phyloP scores from a whole-genome alignment of 2,888 invertebrate species.

The Sesia bembeciformis region DNA sequence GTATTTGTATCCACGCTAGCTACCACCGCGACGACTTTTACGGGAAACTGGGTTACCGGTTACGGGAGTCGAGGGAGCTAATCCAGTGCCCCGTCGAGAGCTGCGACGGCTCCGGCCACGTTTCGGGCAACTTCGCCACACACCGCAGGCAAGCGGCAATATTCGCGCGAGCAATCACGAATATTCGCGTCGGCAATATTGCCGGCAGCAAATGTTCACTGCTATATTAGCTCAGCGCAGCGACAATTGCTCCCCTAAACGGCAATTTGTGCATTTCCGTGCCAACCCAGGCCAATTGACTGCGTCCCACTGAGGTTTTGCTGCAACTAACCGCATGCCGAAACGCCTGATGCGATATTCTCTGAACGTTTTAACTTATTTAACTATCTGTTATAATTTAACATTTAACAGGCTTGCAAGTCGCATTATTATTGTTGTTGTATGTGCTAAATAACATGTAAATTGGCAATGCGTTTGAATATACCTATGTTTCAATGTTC shows the following conservation, averaged over 20 bases:
- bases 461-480: too few relatives aligned
- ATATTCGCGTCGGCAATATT: neutral
- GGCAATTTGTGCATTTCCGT: constrained; percentile 56
- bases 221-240: constrained; percentile 9
- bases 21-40: constrained; percentile 55
- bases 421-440: too few relatives aligned
- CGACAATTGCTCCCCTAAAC: constrained; percentile 39
- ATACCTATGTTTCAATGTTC: too few relatives aligned
- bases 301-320: constrained; percentile 38
- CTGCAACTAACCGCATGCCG: constrained; percentile 85
- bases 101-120: constrained; percentile 92
- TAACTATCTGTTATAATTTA: constrained; percentile 1
- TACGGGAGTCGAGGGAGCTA: constrained; percentile 82
- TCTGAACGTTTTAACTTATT: constrained; percentile 8
- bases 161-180: neutral
- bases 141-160: constrained; percentile 84
- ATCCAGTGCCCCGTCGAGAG: constrained; percentile 85
- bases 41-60: constrained; percentile 63
- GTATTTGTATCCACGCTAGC: constrained; percentile 33
- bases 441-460: too few relatives aligned
- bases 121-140: constrained; percentile 91
- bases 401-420: too few relatives aligned
- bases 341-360: constrained; percentile 16
- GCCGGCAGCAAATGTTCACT: neutral
- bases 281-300: constrained; percentile 27